A percentile compares a stretch with the other conserved stretches of the same genome.
Conservation (phyloP, 2,113 vertebrate species). For the Passerina amoena region DNA sequence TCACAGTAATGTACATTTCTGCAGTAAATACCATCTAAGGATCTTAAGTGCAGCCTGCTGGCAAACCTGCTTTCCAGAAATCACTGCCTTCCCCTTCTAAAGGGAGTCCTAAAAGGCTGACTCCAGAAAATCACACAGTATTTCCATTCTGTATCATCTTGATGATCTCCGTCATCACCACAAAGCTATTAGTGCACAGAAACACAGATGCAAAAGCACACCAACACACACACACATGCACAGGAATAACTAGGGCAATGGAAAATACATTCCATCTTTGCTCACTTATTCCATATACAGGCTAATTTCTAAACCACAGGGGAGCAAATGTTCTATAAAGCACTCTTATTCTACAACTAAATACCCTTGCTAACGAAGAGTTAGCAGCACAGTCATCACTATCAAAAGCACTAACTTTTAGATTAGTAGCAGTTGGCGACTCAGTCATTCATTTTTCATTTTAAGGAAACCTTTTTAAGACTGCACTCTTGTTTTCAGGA, state of each 20-base stretch:
- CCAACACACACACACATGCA: not conserved
- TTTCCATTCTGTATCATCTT: slow-evolving; percentile 57
- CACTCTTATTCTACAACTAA: slow-evolving; percentile 47
- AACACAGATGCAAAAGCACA: slow-evolving; percentile 20
- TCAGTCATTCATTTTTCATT: slow-evolving; percentile 74
- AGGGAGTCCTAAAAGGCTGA: slow-evolving; percentile 12
- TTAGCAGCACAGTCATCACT: slow-evolving; percentile 50
- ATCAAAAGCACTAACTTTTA: slow-evolving; percentile 68
- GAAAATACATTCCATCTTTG: slow-evolving; percentile 19
- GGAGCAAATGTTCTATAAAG: slow-evolving; percentile 55
- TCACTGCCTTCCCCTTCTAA: slow-evolving; percentile 1
- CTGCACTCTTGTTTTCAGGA: slow-evolving; percentile 73
- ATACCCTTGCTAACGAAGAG: slow-evolving; percentile 42
- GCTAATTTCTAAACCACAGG: slow-evolving; percentile 47
- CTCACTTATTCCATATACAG: slow-evolving; percentile 55
- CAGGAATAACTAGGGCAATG: slow-evolving; percentile 29
- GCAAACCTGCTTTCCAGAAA: slow-evolving; percentile 47
- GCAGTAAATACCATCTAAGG: slow-evolving; percentile 29
- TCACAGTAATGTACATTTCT: not conserved
- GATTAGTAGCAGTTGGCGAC: slow-evolving; percentile 70
- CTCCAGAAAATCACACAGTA: slow-evolving; percentile 47
- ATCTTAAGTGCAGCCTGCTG: slow-evolving; percentile 33
- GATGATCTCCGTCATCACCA: slow-evolving; percentile 51
- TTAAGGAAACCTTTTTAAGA: slow-evolving; percentile 72
- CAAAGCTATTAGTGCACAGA: slow-evolving; percentile 28